Evolutionary conservation across 2,113 vertebrate species (phyloP).

Genomic region (Gulo gulo): DNA sequence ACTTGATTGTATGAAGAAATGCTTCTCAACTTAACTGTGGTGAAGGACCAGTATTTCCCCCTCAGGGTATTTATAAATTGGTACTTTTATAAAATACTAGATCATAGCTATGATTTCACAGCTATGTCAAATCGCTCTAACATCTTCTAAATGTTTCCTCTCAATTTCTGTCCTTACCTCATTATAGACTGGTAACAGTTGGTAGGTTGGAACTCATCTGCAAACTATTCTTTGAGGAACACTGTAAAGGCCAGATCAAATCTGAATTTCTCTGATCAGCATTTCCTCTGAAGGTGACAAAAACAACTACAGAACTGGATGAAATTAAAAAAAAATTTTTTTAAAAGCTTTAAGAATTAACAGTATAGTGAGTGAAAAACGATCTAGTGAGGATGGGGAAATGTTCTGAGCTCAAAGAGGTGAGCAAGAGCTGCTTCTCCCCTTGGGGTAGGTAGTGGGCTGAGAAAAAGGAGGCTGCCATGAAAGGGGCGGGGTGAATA

Average conservation of each 20-base stretch:
- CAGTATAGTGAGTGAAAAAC: neutral
- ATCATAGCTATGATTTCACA: neutral
- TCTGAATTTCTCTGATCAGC: slow-evolving; percentile 32
- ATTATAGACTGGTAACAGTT: neutral
- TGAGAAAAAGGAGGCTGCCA: neutral
- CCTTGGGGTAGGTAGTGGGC: neutral
- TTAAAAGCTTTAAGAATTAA: neutral
- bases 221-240: slow-evolving; percentile 33
- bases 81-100: slow-evolving; percentile 6
- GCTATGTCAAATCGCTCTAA: slow-evolving; percentile 21
- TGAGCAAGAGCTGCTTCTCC: neutral
- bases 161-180: slow-evolving; percentile 39
- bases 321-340: neutral
- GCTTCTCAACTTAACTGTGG: neutral
- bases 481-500: neutral
- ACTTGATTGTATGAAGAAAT: neutral
- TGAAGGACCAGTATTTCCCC: neutral
- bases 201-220: neutral
- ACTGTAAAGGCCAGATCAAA: slow-evolving; percentile 16
- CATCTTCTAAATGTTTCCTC: slow-evolving; percentile 21
- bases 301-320: neutral
- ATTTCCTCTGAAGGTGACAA: slow-evolving; percentile 13
- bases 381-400: neutral
- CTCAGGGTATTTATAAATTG: neutral
- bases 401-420: neutral